phyloP scores from a whole-genome alignment of 2,797 vertebrate genomes.

The Novumbra hubbsi region DNA sequence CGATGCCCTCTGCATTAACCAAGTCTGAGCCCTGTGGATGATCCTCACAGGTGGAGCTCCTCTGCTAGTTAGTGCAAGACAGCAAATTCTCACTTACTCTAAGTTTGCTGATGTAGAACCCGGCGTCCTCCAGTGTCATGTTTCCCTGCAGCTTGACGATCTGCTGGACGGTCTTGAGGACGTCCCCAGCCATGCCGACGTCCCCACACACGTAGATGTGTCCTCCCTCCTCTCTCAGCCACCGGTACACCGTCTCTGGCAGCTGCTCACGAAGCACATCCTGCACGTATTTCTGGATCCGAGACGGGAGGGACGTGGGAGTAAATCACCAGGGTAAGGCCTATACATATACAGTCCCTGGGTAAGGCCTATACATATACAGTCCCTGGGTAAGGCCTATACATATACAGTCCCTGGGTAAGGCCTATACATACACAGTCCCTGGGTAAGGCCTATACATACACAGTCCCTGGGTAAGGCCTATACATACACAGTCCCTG shows the following conservation, averaged over 20 bases:
- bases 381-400: too few species aligned
- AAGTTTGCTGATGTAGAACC: conserved; percentile 93
- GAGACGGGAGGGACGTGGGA: conserved; percentile 20
- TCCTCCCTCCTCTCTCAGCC: conserved; percentile 88
- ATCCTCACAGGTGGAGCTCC: too few species aligned
- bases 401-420: too few species aligned
- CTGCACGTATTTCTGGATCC: conserved; percentile 92
- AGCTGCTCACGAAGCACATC: conserved; percentile 92
- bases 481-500: too few species aligned
- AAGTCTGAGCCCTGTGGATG: too few species aligned
- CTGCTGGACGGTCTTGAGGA: conserved; percentile 91
- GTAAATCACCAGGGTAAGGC: conserved; percentile 25
- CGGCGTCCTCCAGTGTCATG: conserved; percentile 87
- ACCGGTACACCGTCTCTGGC: conserved; percentile 84
- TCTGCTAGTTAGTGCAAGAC: neutral
- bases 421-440: too few species aligned
- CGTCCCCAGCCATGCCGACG: conserved; percentile 96
- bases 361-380: too few species aligned
- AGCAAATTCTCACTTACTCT: conserved; percentile 72
- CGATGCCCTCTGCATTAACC: too few species aligned
- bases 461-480: too few species aligned
- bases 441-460: too few species aligned
- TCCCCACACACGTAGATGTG: conserved; percentile 98
- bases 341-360: too few species aligned
- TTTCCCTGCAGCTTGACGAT: conserved; percentile 87